phyloP scores from a whole-genome alignment of 2,888 invertebrate species.

The Papilio protenor region DNA sequence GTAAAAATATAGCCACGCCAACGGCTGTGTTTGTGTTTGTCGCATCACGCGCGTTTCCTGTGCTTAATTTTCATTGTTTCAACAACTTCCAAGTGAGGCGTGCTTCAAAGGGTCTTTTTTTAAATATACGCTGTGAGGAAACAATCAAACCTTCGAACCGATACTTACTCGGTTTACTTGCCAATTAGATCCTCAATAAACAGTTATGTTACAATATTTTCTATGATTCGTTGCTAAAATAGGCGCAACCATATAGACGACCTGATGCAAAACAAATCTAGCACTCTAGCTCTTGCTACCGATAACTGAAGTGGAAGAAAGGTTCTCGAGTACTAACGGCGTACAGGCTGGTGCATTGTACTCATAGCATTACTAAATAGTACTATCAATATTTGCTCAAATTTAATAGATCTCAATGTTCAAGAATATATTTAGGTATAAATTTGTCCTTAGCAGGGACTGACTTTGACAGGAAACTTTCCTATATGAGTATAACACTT shows the following conservation, averaged over 20 bases:
- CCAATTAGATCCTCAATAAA: not conserved
- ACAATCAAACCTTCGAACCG: not conserved
- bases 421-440: not conserved
- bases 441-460: not conserved
- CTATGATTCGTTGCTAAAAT: not conserved
- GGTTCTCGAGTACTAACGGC: conserved; percentile 5
- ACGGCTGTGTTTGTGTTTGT: conserved; percentile 24
- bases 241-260: not conserved
- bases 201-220: not conserved
- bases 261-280: conserved; percentile 16
- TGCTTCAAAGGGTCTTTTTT: not conserved
- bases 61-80: conserved; percentile 23
- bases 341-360: not conserved
- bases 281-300: conserved; percentile 15
- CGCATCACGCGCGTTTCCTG: conserved; percentile 28
- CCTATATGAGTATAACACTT: not conserved
- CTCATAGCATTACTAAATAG: not conserved
- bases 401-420: not conserved
- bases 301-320: conserved; percentile 23
- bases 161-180: not conserved
- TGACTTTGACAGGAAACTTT: not conserved
- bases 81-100: not conserved
- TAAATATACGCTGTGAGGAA: not conserved
- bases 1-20: conserved; percentile 14
- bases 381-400: not conserved